Evolutionary conservation across 2,888 invertebrate genomes (phyloP).

Genomic region (Aphelenchoides bicaudatus): DNA sequence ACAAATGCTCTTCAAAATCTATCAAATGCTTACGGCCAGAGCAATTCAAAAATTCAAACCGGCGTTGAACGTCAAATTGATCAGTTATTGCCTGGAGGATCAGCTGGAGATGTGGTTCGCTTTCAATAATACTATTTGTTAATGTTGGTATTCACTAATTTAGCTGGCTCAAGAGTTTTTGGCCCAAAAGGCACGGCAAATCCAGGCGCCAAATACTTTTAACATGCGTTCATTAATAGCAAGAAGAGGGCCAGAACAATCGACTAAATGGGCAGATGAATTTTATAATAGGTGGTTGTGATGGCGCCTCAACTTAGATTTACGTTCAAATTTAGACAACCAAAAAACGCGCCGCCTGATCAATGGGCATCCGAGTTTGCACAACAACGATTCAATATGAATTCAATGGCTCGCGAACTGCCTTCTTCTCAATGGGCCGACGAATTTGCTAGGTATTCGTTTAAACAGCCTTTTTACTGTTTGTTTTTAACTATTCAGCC

Average conservation of each 20-base stretch:
- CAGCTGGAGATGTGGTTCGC: conserved; percentile 30
- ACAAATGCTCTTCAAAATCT: conserved; percentile 17
- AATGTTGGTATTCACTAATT: conserved; percentile 26
- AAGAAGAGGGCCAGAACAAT: conserved; percentile 23
- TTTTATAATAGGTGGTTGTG: too few relatives aligned
- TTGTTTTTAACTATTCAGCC: too few relatives aligned
- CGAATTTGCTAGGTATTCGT: conserved; percentile 32
- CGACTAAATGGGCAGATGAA: conserved; percentile 37
- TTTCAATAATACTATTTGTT: neutral
- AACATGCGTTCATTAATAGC: conserved; percentile 40
- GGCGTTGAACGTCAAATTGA: conserved; percentile 33
- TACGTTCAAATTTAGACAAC: too few relatives aligned
- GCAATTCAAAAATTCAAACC: conserved; percentile 9
- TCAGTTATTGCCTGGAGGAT: conserved; percentile 13
- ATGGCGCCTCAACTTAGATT: too few relatives aligned
- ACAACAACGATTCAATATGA: conserved; percentile 19
- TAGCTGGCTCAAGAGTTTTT: conserved; percentile 53
- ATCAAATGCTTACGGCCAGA: conserved; percentile 3
- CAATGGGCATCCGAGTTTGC: conserved; percentile 23
- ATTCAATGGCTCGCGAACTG: conserved; percentile 18
- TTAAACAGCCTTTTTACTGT: too few relatives aligned
- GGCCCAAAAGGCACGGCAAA: conserved; percentile 33
- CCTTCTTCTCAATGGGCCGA: conserved; percentile 39
- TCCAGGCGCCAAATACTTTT: conserved; percentile 44
- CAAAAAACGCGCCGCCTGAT: neutral